Evolutionary conservation across 2,888 invertebrate genomes (phyloP).

Genomic region (Oxytorus armatus): DNA sequence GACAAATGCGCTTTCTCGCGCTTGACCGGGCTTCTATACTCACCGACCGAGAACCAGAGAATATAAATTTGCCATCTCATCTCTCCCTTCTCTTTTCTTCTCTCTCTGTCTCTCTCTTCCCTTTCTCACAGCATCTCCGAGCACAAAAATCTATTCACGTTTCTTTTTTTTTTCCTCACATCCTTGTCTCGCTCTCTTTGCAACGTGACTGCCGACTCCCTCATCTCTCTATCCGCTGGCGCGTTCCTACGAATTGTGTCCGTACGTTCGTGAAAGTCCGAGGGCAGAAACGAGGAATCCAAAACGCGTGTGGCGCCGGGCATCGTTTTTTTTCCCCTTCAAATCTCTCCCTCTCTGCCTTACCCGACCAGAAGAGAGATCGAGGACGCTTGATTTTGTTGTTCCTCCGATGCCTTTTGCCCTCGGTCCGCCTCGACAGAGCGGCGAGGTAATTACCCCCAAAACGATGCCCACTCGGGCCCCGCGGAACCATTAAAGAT

Average conservation of each 20-base stretch:
- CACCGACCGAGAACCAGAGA: constrained; percentile 34
- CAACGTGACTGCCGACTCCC: no score
- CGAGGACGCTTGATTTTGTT: no score
- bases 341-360: neutral
- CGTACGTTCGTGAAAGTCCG: no score
- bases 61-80: constrained; percentile 33
- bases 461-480: constrained; percentile 29
- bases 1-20: constrained; percentile 35
- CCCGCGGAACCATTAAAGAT: neutral
- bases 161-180: constrained; percentile 13
- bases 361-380: no score
- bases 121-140: constrained; percentile 27
- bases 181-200: neutral
- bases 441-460: constrained; percentile 48
- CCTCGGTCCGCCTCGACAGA: constrained; percentile 39
- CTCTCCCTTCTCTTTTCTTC: neutral
- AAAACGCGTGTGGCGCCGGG: no score
- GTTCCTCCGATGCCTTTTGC: no score
- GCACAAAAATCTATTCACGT: constrained; percentile 16
- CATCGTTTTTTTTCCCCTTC: no score
- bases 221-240: no score
- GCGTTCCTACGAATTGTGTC: no score
- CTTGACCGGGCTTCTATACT: constrained; percentile 13
- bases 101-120: constrained; percentile 10
- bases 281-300: no score